These are phyloP conservation scores for Sebastes iracundus DNA, from an alignment of 2,797 vertebrate genomes.

Conservation along the genomic window DNA sequence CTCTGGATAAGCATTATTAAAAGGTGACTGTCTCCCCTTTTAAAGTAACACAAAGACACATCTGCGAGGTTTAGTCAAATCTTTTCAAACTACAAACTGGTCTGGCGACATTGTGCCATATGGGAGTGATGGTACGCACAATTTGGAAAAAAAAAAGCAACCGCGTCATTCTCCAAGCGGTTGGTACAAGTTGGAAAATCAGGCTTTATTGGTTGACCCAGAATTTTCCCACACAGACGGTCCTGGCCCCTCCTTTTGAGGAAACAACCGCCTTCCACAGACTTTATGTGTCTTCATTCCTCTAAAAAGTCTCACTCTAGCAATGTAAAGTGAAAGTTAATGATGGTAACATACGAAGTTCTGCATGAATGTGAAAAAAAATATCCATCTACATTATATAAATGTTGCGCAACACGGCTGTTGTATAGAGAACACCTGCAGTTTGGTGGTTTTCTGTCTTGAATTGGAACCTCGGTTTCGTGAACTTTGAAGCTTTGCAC, in stretches of 20 bases:
- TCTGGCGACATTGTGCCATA: not conserved
- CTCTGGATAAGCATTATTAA: not conserved
- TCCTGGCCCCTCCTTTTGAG: not conserved
- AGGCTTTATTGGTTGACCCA: slow-evolving; percentile 28
- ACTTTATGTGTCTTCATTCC: slow-evolving; percentile 1
- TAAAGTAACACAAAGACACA: not conserved
- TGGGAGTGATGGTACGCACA: slow-evolving; percentile 5
- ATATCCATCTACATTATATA: not conserved
- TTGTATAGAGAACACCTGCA: slow-evolving; percentile 46
- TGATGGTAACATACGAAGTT: not conserved
- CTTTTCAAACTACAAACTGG: not conserved
- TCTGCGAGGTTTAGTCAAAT: not conserved
- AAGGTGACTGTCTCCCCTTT: not conserved
- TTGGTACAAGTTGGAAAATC: slow-evolving; percentile 34
- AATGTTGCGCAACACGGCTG: slow-evolving; percentile 6
- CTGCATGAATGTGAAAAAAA: not conserved
- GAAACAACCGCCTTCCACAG: slow-evolving; percentile 14
- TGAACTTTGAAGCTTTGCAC: slow-evolving; percentile 32
- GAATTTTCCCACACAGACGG: slow-evolving; percentile 32
- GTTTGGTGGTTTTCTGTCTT: slow-evolving; percentile 39
- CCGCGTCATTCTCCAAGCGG: slow-evolving; percentile 12
- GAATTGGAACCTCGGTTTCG: slow-evolving; percentile 17
- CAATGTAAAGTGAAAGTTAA: not conserved
- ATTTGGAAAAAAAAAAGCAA: slow-evolving; percentile 18
- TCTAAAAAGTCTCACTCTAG: not conserved